Conservation (phyloP, 1,140 invertebrate genomes). For the Sycophaga agraensis region DNA sequence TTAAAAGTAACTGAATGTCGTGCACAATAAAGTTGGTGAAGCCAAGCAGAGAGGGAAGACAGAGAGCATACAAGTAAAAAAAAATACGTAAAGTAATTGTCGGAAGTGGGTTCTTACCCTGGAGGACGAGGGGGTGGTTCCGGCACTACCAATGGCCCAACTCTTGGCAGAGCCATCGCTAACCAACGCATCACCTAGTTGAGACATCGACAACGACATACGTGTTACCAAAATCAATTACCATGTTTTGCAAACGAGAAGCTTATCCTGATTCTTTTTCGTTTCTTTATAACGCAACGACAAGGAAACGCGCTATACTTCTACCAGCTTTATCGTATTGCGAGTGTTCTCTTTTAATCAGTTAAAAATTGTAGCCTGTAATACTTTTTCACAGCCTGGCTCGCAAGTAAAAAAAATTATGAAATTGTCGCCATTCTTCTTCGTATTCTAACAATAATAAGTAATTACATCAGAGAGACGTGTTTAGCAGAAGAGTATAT, state of each 20-base stretch:
- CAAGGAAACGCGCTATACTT: too few species aligned
- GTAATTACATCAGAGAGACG: neutral
- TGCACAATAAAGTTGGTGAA: constrained; percentile 54
- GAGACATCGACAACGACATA: constrained; percentile 47
- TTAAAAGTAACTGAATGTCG: constrained; percentile 42
- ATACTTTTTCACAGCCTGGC: constrained; percentile 50
- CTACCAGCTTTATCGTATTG: too few species aligned
- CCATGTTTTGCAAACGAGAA: constrained; percentile 13
- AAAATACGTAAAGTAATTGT: constrained; percentile 55
- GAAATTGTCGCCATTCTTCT: neutral
- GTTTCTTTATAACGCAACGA: neutral
- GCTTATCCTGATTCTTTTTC: neutral
- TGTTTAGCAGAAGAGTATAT: constrained; percentile 12
- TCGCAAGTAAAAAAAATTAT: neutral
- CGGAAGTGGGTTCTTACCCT: constrained; percentile 64
- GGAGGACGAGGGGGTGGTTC: constrained; percentile 61
- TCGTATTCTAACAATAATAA: neutral
- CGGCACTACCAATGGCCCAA: constrained; percentile 59
- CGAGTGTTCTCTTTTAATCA: neutral
- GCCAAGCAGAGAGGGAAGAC: constrained; percentile 55
- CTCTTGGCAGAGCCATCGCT: constrained; percentile 59
- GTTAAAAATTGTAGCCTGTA: constrained; percentile 30
- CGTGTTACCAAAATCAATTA: constrained; percentile 24
- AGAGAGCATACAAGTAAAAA: constrained; percentile 41
- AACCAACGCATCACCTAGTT: constrained; percentile 60